Conservation (phyloP, 2,888 invertebrate species). For the Aquatica leii region DNA sequence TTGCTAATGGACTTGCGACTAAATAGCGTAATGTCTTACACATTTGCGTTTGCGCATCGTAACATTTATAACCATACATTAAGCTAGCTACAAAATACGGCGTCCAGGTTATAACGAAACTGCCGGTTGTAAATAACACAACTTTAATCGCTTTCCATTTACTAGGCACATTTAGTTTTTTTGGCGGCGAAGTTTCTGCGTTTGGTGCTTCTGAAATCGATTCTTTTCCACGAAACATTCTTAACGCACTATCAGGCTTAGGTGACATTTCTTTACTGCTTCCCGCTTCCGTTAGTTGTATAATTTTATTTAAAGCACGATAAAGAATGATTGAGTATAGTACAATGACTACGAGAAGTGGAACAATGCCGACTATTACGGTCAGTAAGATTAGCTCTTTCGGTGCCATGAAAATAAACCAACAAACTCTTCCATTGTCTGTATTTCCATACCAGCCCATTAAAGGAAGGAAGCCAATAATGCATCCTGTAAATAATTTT, state of each 20-base stretch:
- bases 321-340: slow-evolving; percentile 69
- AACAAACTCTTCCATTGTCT: slow-evolving; percentile 65
- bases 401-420: slow-evolving; percentile 68
- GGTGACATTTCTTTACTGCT: slow-evolving; percentile 19
- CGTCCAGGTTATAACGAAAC: slow-evolving; percentile 70
- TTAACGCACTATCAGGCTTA: slow-evolving; percentile 33
- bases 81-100: slow-evolving; percentile 69
- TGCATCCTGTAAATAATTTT: slow-evolving; percentile 61
- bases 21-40: slow-evolving; percentile 64
- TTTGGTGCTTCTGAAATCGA: slow-evolving; percentile 20
- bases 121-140: slow-evolving; percentile 68
- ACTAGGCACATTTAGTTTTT: slow-evolving; percentile 53
- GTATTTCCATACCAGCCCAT: slow-evolving; percentile 67
- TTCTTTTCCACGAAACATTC: slow-evolving; percentile 48
- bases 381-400: slow-evolving; percentile 65
- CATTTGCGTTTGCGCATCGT: slow-evolving; percentile 55
- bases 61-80: slow-evolving; percentile 64
- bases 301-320: slow-evolving; percentile 66
- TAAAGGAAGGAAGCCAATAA: slow-evolving; percentile 68
- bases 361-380: slow-evolving; percentile 65
- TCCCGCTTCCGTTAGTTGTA: slow-evolving; percentile 60
- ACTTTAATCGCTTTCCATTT: slow-evolving; percentile 71
- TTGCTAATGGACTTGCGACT: slow-evolving; percentile 67
- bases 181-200: slow-evolving; percentile 20
- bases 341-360: slow-evolving; percentile 60